phyloP scores from a whole-genome alignment of 1,140 invertebrate genomes.

The Drosophila funebris region DNA sequence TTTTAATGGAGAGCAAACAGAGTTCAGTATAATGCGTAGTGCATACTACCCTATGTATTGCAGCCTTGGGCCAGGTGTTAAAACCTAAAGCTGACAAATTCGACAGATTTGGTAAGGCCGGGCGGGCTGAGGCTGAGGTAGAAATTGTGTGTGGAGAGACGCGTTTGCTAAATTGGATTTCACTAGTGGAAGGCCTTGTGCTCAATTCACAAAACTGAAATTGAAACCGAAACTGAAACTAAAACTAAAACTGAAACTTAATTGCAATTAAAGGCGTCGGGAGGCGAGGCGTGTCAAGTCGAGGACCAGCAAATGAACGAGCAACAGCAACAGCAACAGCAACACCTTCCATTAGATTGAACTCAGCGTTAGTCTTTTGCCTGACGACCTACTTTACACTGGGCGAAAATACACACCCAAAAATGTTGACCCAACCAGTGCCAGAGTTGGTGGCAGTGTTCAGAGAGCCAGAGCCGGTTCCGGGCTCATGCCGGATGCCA shows the following conservation, averaged over 20 bases:
- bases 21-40: background rate
- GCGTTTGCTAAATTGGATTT: slow-evolving; percentile 67
- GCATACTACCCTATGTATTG: background rate
- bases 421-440: background rate
- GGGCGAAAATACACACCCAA: slow-evolving; percentile 39
- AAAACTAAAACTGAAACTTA: slow-evolving; percentile 70
- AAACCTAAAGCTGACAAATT: slow-evolving; percentile 13
- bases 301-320: slow-evolving; percentile 39
- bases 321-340: slow-evolving; percentile 52
- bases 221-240: slow-evolving; percentile 58
- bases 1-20: too few relatives aligned
- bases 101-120: slow-evolving; percentile 15
- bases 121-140: too few relatives aligned
- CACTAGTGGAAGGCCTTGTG: slow-evolving; percentile 61
- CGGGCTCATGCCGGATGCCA: slow-evolving; percentile 57
- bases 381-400: slow-evolving; percentile 63
- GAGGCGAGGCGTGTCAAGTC: slow-evolving; percentile 18
- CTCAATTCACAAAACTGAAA: slow-evolving; percentile 57
- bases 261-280: slow-evolving; percentile 71
- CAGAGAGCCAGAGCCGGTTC: slow-evolving; percentile 6
- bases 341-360: slow-evolving; percentile 76
- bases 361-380: too few relatives aligned
- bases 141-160: slow-evolving; percentile 43
- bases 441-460: background rate
- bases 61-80: background rate